Conservation (phyloP, 2,888 invertebrate genomes). For the Spilarctia lutea region DNA sequence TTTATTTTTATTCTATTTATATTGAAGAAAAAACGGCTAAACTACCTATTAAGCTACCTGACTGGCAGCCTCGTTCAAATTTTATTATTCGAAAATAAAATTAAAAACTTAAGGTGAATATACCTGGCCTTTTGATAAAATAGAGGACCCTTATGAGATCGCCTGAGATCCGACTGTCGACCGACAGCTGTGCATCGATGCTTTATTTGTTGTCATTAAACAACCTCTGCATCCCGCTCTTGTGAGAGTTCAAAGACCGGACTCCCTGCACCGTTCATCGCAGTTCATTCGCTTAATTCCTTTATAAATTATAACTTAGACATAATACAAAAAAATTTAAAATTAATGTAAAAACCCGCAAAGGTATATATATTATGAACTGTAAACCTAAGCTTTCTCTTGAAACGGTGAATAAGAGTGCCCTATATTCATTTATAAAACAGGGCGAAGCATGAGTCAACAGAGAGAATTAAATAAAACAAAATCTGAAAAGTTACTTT, state of each 20-base stretch:
- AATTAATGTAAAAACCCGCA: constrained; percentile 12
- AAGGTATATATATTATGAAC: constrained; percentile 27
- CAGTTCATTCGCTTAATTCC: constrained; percentile 63
- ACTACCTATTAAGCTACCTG: neutral
- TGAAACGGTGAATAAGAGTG: constrained; percentile 62
- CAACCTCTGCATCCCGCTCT: constrained; percentile 65
- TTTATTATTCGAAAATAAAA: constrained; percentile 36
- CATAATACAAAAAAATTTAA: constrained; percentile 21
- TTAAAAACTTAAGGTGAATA: constrained; percentile 57
- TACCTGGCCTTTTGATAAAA: constrained; percentile 72
- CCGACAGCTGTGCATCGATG: constrained; percentile 75
- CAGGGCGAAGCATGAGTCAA: constrained; percentile 31
- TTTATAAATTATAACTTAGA: constrained; percentile 37
- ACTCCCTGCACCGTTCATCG: constrained; percentile 61
- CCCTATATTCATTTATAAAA: constrained; percentile 30
- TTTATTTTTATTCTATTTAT: neutral
- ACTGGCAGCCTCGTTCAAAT: constrained; percentile 13
- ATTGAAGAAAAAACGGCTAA: neutral
- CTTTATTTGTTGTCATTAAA: constrained; percentile 72
- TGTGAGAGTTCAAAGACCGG: constrained; percentile 76
- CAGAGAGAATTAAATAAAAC: constrained; percentile 14
- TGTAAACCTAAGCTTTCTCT: constrained; percentile 57
- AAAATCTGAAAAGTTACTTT: neutral
- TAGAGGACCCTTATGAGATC: constrained; percentile 52
- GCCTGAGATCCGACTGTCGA: constrained; percentile 54